A percentile compares a stretch with the other conserved stretches of the same genome.
Evolutionary conservation across 37 sponge, comb jelly and placozoan species (phyloP).

Genomic region (Beroe forskalii): DNA sequence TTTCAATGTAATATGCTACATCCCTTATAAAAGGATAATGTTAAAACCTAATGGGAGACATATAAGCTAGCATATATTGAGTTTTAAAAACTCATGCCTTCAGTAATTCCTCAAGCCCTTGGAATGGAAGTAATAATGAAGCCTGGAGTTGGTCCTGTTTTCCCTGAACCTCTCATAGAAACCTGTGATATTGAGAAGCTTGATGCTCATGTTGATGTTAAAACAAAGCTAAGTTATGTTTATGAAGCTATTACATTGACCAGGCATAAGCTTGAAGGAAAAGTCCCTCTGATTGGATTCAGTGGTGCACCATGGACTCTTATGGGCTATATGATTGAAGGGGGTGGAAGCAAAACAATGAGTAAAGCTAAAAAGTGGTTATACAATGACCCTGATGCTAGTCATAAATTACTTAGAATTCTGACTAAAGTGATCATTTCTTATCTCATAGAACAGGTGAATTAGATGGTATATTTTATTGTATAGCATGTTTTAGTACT

Average conservation of each 20-base stretch:
- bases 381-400: conserved; percentile 76
- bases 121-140: conserved; percentile 95
- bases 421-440: conserved; percentile 72
- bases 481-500: too few relatives aligned
- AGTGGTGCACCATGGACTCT: conserved; percentile 97
- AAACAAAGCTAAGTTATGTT: conserved; percentile 76
- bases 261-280: conserved; percentile 82
- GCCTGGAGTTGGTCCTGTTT: conserved; percentile 88
- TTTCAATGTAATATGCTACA: too few relatives aligned
- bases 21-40: too few relatives aligned
- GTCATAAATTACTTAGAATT: conserved; percentile 78
- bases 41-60: too few relatives aligned
- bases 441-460: conserved; percentile 60
- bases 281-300: conserved; percentile 97
- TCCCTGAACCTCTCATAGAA: conserved; percentile 73
- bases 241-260: conserved; percentile 89
- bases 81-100: too few relatives aligned
- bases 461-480: not conserved
- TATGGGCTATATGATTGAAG: conserved; percentile 98
- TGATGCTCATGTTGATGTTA: conserved; percentile 74
- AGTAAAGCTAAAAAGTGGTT: conserved; percentile 96
- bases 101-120: conserved; percentile 74
- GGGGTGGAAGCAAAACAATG: conserved; percentile 91
- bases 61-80: too few relatives aligned
- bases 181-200: conserved; percentile 75